A percentile compares a stretch with the other conserved stretches of the same genome.
These are phyloP conservation scores for Acanthurus tractus DNA, from an alignment of 2,797 vertebrate genomes.

Conservation along the genomic window DNA sequence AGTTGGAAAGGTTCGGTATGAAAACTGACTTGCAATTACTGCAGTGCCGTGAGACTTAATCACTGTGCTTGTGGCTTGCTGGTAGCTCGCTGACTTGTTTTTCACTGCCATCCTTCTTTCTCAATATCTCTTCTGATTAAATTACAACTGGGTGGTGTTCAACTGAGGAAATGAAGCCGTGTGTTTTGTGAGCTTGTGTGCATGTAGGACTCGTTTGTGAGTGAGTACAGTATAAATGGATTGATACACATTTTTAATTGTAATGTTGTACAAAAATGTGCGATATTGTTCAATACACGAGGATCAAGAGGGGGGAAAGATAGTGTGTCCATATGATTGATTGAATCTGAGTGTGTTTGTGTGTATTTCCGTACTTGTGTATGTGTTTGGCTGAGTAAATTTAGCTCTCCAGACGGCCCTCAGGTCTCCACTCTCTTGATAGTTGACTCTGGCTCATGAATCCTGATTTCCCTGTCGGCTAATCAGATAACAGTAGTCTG, in stretches of 20 bases:
- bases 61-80: conserved; percentile 51
- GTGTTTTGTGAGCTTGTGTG: conserved; percentile 4
- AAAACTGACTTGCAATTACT: conserved; percentile 37
- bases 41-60: conserved; percentile 42
- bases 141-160: conserved; percentile 65
- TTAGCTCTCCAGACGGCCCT: conserved; percentile 39
- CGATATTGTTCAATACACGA: neutral
- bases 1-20: conserved; percentile 34
- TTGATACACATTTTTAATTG: neutral
- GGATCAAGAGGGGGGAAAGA: neutral
- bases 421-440: conserved; percentile 36
- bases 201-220: neutral
- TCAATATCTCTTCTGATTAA: conserved; percentile 68
- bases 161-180: conserved; percentile 58
- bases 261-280: neutral
- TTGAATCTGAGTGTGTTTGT: neutral
- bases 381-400: conserved; percentile 41
- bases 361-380: conserved; percentile 6
- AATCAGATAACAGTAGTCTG: conserved; percentile 73
- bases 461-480: conserved; percentile 63
- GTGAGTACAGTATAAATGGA: neutral
- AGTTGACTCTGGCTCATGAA: conserved; percentile 64
- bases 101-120: conserved; percentile 39
- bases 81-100: conserved; percentile 50
- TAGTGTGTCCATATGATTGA: conserved; percentile 3